phyloP scores from a whole-genome alignment of 2,888 invertebrate genomes.

The Calliphora vomitoria region DNA sequence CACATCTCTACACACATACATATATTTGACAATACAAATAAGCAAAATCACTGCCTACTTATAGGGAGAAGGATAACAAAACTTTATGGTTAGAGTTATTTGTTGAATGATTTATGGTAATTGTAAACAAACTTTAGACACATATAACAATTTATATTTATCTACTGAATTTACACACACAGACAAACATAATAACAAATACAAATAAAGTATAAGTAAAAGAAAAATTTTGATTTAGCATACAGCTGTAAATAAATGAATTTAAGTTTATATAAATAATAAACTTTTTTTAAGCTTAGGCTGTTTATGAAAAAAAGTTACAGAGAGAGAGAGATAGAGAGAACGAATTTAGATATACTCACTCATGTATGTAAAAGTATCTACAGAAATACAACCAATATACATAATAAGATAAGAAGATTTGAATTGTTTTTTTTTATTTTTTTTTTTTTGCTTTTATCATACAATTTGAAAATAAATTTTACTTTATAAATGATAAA shows the following conservation, averaged over 20 bases:
- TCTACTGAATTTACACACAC: background rate
- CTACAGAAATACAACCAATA: background rate
- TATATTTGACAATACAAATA: background rate
- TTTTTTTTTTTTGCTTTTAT: background rate
- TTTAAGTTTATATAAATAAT: conserved; percentile 26
- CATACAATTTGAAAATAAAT: conserved; percentile 6
- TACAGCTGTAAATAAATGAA: conserved; percentile 42
- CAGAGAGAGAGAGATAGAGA: background rate
- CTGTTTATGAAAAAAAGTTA: conserved; percentile 13
- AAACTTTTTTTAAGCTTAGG: conserved; percentile 29
- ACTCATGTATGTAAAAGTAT: background rate
- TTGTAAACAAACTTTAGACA: conserved; percentile 38
- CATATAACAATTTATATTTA: conserved; percentile 29
- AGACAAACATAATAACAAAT: background rate
- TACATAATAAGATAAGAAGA: conserved; percentile 49
- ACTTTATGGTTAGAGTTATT: background rate
- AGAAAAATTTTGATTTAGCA: conserved; percentile 4
- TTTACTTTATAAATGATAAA: conserved; percentile 24
- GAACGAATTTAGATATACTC: background rate
- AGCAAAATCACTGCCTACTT: conserved; percentile 53
- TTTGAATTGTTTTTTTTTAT: conserved; percentile 19
- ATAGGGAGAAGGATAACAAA: background rate
- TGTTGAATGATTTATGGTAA: conserved; percentile 58
- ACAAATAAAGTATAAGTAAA: background rate
- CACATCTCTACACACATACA: background rate